A percentile compares a stretch with the other conserved stretches of the same genome.
Conservation (phyloP, 2,797 vertebrate species). For the Rousettus madagascariensis region DNA sequence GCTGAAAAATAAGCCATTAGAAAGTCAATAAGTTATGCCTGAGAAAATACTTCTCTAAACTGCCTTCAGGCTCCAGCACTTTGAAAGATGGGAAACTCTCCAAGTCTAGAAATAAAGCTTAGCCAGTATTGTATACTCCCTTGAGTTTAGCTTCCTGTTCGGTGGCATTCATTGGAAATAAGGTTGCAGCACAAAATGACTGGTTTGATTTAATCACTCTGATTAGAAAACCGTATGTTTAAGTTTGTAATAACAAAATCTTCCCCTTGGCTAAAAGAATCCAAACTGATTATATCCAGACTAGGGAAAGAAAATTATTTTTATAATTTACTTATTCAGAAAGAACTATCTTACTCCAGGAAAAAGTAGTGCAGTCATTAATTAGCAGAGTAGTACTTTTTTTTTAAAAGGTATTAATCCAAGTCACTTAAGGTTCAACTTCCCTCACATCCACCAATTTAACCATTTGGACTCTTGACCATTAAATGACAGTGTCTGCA, state of each 20-base stretch:
- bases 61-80: background rate
- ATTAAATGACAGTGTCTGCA: background rate
- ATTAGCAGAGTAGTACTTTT: background rate
- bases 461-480: background rate
- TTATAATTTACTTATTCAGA: constrained; percentile 55
- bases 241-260: constrained; percentile 34
- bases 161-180: background rate
- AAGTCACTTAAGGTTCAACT: background rate
- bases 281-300: constrained; percentile 17
- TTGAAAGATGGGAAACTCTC: background rate
- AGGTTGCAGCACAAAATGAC: background rate
- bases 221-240: constrained; percentile 52
- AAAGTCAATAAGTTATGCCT: background rate
- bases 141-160: background rate
- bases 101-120: constrained; percentile 7
- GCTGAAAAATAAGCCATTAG: background rate
- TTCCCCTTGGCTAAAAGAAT: constrained; percentile 23
- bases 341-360: constrained; percentile 16
- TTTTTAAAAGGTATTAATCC: background rate
- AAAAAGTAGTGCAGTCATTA: background rate
- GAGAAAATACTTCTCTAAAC: background rate
- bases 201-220: background rate
- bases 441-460: background rate
- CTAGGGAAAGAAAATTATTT: background rate
- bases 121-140: background rate